Base-by-base conservation (phyloP, 2,113 vertebrate species). In the Ascaphus truei region DNA sequence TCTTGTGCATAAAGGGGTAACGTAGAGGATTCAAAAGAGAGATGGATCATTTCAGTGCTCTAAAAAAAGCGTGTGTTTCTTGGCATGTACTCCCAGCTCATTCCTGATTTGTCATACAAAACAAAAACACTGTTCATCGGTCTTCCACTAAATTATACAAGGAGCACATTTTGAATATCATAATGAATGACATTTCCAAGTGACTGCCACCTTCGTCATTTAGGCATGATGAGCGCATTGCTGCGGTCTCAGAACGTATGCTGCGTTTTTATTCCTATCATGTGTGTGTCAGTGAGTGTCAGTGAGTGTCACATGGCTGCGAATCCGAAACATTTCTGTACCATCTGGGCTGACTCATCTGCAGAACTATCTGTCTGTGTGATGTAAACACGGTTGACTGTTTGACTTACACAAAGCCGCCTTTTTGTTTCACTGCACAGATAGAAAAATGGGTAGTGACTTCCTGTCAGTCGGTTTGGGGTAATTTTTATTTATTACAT, bases 271-370 rank as follows among this genome's bases (percentile, higher is more conserved):
- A 63, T 27, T 58, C 50, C 58, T 68, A 73, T 66, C 11, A 37
- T 76, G 80, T 77, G 15, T 64, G 33, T 64, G 79, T 66, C 39
- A 37, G 26, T 18, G 41, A 4, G 8, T 45, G 30, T 30, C 36
- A 22, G 39, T 13, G 59, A 26, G 20, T 48, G 66, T 29, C 22
- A 11, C 23, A 63, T 43, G 68, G 76, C 66, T 58, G 31, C 77
- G 74, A 63, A 73, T 39, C 34, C 27, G 34, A 47, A 36, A 55
- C 0, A 1, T 16, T 50, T 55, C 36, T 10, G 23, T 48, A 31
- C 77, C 74, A 66, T 77, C 77, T 80, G 77, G 37, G 51, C 25
- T 59, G 56, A 43, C 62, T 60, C 66, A 25, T 51, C 72, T 66
- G 41, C 51, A 77, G 58, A 34, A 72, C 4, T n/a, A 59, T 7